Percentiles rank a stretch among this genome's conserved stretches.
These are phyloP conservation scores for Drosophila lacteicornis DNA, from an alignment of 1,140 invertebrate species.

Conservation along the genomic window DNA sequence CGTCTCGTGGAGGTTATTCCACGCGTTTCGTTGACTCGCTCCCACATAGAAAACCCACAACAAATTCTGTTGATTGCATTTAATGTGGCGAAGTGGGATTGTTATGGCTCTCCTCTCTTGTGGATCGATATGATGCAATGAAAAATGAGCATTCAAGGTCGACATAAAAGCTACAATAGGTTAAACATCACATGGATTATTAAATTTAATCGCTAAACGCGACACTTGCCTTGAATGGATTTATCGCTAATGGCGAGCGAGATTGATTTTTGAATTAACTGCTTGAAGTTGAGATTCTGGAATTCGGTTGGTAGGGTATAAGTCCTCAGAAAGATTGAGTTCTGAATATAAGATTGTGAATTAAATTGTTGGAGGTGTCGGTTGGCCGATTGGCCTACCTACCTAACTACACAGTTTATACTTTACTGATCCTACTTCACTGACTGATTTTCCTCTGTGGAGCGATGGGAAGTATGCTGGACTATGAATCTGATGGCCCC, in stretches of 20 bases:
- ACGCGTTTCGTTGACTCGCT: constrained; percentile 66
- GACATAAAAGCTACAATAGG: constrained; percentile 59
- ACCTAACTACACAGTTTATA: no score
- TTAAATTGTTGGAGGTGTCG: no score
- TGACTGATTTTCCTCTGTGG: no score
- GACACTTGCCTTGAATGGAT: constrained; percentile 26
- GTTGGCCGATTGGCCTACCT: no score
- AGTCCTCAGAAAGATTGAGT: no score
- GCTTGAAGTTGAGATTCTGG: background rate
- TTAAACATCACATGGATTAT: constrained; percentile 65
- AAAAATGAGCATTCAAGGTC: constrained; percentile 53
- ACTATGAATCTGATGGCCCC: no score
- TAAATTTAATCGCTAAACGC: constrained; percentile 62
- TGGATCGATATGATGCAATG: constrained; percentile 40
- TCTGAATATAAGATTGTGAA: no score
- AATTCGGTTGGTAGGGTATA: no score
- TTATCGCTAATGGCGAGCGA: constrained; percentile 9
- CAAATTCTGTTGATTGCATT: constrained; percentile 41
- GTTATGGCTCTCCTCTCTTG: constrained; percentile 42
- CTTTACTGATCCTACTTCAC: no score
- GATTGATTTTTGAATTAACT: constrained; percentile 5
- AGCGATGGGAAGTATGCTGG: no score
- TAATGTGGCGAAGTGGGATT: constrained; percentile 58
- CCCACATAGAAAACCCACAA: constrained; percentile 44
- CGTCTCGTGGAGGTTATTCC: constrained; percentile 70